Base-by-base conservation (phyloP, 2,797 vertebrate genomes). In the Phoeniculus purpureus region DNA sequence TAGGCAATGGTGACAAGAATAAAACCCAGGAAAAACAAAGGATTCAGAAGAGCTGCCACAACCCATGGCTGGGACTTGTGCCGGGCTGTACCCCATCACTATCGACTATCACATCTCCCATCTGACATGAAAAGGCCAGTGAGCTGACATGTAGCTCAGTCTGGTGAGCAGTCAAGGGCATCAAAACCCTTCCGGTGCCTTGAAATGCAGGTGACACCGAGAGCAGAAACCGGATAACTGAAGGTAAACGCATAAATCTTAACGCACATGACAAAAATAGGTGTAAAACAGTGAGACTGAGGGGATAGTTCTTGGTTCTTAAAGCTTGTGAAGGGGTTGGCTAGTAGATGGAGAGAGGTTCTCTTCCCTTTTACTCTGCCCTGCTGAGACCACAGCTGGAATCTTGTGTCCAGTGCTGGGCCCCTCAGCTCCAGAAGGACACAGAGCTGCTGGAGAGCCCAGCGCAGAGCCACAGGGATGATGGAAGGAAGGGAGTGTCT, bases 21-120 rank as follows among this genome's bases (percentile, higher is more conserved):
- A 94, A 87, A 91, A 84, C 31, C 75, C 32, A 61, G 48, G 85
- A 86, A 61, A 88, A 87, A 50, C 67, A 85, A 94, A 83, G 48
- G 82, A 79, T 81, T 87, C 29, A 18, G 48, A 62, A 62, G 71
- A 73, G 34, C 65, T 88, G 80, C 55, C 89, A 93, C 82, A 89
- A 82, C 61, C 15, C 1, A 8, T 76, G 70, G 80, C 52, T 32
- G 56, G 61, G 66, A 67, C 37, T 74, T 51, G 48, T 59, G n/a
- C 60, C 61, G 31, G 54, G 58, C 66, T 93, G 51, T 67, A 86
- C 54, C 52, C 23, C 81, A 32, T 86, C 81, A 60, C 55, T 71
- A 50, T 82, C 72, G 78, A 22, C 70, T 68, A 60, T 48, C 25
- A 89, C 72, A 77, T 18, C 47, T 92, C 52, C 84, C 31, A 52